Evolutionary conservation across 2,113 vertebrate species (phyloP), one percentile per base, ranked within the genome.

Genomic region (Oreochromis aureus): DNA sequence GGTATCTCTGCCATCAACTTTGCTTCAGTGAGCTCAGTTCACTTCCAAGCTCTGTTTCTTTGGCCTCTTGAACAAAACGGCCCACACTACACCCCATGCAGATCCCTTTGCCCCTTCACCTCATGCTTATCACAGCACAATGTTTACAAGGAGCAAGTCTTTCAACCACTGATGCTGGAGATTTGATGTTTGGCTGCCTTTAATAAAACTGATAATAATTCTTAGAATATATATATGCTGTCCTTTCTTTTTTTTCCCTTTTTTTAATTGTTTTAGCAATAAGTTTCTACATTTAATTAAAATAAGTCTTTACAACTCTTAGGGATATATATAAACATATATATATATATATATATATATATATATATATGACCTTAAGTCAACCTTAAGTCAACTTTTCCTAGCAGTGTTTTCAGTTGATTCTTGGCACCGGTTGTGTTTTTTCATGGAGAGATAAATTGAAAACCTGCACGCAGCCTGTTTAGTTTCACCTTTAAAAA

Each of bases 331-430:
- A 91, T 88, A 5, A 11, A 34, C 6, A 34, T 7, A 7, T 8
- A 8, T 8, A 34, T 34, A 34, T 3, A 10, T 34, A 9, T 4
- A 3, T 6, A 15, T 32, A 32, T 32, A 32, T 6, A 96, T 36
- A 36, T 8, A 36, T 36, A 94, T 85, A 0, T 93, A 95, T 95
- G 86, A 91, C 96, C 94, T 95, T 90, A 92, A 97, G 95, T 94
- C 90, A 93, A 97, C 97, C 94, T 95, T 90, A 92, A 97, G 95
- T 94, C 90, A 93, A 97, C 97, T 97, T 97, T 97, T 96, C 95
- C 94, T 95, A 95, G 96, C 97, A 96, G 96, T 97, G 97, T 97
- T 98, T 98, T 97, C 97, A 98, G 97, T 98, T 97, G 97, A 97
- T 95, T 96, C 96, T 96, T 98, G 97, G 97, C 97, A 97, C 95